Evolutionary conservation across 2,797 vertebrate species (phyloP), one percentile per base, ranked within the genome.

Genomic region (Crenuchus spilurus): DNA sequence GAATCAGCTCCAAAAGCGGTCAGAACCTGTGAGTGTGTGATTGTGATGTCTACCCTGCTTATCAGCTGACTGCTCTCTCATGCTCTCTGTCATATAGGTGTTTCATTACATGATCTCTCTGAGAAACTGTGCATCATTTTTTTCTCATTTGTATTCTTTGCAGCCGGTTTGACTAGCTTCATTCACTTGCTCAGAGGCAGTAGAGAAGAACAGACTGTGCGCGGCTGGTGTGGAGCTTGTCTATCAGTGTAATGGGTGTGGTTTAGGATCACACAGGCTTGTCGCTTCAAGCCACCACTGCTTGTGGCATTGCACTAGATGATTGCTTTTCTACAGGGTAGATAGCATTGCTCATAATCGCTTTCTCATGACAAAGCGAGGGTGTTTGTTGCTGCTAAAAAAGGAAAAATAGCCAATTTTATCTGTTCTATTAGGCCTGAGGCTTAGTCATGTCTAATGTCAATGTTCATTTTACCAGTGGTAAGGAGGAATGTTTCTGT

Each of bases 101-200:
- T n/a, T 41, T 74, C 13, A 65, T 68, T 74, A 61, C 9, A 18
- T 10, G 63, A 31, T 66, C 37, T 75, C 44, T 78, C 62, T 35
- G 6, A 14, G 14, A 30, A 71, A 46, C 35, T 67, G 57, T 72
- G 75, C 77, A 81, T 60, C 31, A 55, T 74, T 69, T 71, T 71
- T 78, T 70, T 72, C 73, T 78, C 64, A 35, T 31, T 48, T 63
- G 5, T 37, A 33, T 49, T 66, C 18, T 77, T 80, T 67, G 57
- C 44, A 63, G 20, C 39, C 58, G 58, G 39, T 72, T 72, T 65
- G 52, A 0, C 26, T 70, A 22, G 28, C 13, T 61, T 35, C 39
- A 41, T 35, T 67, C 10, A n/a, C 48, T 11, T 9, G 41, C n/a
- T 48, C 10, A 14, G 42, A 72, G 18, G 42, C 20, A 39, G 33